Percentiles rank a stretch among this genome's conserved stretches.
Evolutionary conservation across 2,113 vertebrate species (phyloP).

Genomic region (Eretmodus cyanostictus): DNA sequence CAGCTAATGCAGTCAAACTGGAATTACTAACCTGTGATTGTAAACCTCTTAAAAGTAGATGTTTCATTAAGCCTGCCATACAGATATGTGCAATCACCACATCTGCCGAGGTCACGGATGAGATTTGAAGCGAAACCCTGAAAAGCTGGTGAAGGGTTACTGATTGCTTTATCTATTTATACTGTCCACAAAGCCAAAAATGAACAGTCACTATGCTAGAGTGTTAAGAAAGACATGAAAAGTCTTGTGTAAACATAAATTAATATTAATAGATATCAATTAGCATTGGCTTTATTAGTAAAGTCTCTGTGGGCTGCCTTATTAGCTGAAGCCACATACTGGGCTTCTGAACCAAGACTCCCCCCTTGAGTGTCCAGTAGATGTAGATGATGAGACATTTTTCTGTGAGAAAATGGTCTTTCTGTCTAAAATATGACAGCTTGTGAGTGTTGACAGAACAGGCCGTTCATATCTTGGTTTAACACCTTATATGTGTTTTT

Average conservation of each 20-base stretch:
- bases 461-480: neutral
- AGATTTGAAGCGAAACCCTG: neutral
- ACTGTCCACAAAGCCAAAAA: neutral
- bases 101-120: neutral
- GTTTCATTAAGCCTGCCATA: neutral
- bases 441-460: constrained; percentile 2
- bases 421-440: constrained; percentile 12
- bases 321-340: constrained; percentile 18
- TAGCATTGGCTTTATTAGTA: constrained; percentile 43
- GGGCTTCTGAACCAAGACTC: neutral
- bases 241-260: constrained; percentile 35
- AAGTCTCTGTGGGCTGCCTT: constrained; percentile 17
- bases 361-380: neutral
- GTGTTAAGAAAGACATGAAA: neutral
- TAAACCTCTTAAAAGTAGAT: neutral
- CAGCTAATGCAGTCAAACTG: neutral
- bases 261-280: constrained; percentile 47
- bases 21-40: neutral
- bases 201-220: constrained; percentile 21
- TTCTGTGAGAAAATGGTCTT: constrained; percentile 14
- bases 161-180: constrained; percentile 11
- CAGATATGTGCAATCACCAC: neutral
- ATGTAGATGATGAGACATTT: constrained; percentile 20
- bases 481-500: neutral
- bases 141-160: neutral